A percentile compares a stretch with the other conserved stretches of the same genome.
Conservation (phyloP, 2,797 vertebrate genomes). For the Phoeniculus purpureus region DNA sequence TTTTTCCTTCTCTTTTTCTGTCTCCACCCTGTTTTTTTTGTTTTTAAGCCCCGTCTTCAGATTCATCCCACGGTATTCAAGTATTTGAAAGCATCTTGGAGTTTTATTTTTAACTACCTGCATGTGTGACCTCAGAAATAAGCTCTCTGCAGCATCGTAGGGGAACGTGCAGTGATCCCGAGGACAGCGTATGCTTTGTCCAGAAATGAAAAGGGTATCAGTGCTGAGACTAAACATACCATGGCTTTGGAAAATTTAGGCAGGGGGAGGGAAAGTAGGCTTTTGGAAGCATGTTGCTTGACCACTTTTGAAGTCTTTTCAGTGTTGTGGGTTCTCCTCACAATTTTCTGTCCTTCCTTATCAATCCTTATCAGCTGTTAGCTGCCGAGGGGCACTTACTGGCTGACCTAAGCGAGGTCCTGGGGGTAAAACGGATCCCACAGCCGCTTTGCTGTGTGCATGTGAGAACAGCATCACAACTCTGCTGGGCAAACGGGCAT, state of each 20-base stretch:
- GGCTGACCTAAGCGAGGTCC: slow-evolving; percentile 29
- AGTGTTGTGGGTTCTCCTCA: fast-evolving
- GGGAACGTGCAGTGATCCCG: neutral
- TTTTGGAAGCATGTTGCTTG: neutral
- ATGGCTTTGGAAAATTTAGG: slow-evolving; percentile 11
- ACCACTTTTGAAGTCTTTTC: neutral
- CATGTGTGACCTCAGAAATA: neutral
- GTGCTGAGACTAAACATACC: slow-evolving; percentile 64
- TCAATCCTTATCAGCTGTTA: slow-evolving; percentile 9
- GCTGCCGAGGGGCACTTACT: neutral
- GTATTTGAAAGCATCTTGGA: slow-evolving; percentile 5
- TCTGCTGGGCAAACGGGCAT: neutral
- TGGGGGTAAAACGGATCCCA: neutral
- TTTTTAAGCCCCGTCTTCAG: fast-evolving
- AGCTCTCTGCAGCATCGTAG: neutral
- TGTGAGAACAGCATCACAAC: neutral
- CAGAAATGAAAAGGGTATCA: slow-evolving; percentile 44
- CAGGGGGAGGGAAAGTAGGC: neutral
- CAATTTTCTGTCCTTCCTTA: neutral
- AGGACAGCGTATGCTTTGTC: slow-evolving; percentile 48
- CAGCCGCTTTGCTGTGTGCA: neutral
- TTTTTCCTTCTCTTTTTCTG: neutral
- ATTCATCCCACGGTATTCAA: neutral
- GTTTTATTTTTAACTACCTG: slow-evolving; percentile 45
- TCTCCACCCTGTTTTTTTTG: no score